Base-by-base conservation (phyloP, 2,888 invertebrate genomes). In the Microctonus hyperodae region DNA sequence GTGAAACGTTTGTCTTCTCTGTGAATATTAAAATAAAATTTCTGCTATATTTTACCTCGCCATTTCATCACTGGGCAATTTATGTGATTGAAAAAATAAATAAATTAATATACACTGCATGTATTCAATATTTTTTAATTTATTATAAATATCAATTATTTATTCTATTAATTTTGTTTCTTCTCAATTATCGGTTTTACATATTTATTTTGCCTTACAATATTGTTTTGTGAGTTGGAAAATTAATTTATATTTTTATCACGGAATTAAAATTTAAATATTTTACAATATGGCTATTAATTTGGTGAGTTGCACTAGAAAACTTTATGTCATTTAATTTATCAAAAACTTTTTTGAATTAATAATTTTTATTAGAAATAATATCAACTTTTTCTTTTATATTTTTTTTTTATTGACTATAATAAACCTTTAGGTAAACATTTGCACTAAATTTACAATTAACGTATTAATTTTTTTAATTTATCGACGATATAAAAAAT, bases 241-340 rank as follows among this genome's bases (percentile, higher is more conserved):
- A 5, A 16, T 16, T 16, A 6, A 16, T 16, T 16, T 44, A 20
- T n/a, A 44, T 44, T 44, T 16, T 44, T 44, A 44, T 44, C 16
- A 44, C 16, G 16, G 44, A 16, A 16, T 44, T 44, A 44, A 44
- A 44, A 16, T n/a, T 1, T 4, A n/a, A 37, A 37, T 7, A n/a
- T 44, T 44, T 44, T 44, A 16, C 16, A 44, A 44, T 44, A 44
- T 44, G 44, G 44, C 44, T 44, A 44, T 44, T 44, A 44, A 16
- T 44, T 44, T 16, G 44, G 44, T 44, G 44, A 44, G 44, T 44
- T 20, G 44, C 16, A 44, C 44, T 20, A 1, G 6, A 44, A 44
- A 44, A 44, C 44, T 44, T 44, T 44, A 16, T 44, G 4, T 5
- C 44, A 44, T 44, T 44, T 44, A 16, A 16, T 6, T 44, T 44